These are phyloP conservation scores for Helarctos malayanus DNA, from an alignment of 2,797 vertebrate genomes.

Conservation along the genomic window DNA sequence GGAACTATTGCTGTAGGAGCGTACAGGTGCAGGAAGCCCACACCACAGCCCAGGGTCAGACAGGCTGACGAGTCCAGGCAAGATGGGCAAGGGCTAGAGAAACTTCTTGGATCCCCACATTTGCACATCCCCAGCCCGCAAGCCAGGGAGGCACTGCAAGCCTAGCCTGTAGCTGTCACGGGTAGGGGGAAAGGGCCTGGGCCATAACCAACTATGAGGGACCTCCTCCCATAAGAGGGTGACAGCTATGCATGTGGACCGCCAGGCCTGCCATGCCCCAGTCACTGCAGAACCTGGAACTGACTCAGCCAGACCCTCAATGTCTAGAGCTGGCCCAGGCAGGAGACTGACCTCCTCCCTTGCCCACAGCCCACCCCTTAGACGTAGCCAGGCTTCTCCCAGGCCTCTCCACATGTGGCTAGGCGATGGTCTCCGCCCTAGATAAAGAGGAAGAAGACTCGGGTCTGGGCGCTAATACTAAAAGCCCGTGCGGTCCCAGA, in stretches of 20 bases:
- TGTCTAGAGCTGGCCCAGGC: background rate
- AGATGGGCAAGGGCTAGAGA: background rate
- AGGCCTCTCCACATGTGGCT: background rate
- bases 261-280: background rate
- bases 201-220: background rate
- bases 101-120: background rate
- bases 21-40: background rate
- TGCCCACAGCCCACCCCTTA: background rate
- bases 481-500: conserved; percentile 14
- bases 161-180: background rate
- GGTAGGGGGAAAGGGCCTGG: background rate
- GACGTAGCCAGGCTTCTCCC: background rate
- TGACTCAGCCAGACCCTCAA: background rate
- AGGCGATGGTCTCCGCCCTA: background rate
- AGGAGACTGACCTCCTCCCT: background rate
- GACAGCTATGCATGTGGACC: background rate
- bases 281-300: background rate
- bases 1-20: background rate
- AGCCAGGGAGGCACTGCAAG: background rate
- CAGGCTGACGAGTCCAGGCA: background rate
- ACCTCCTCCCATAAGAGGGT: background rate
- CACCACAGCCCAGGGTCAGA: background rate
- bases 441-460: background rate
- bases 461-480: background rate
- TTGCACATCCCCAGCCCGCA: background rate